Evolutionary conservation across 2,888 invertebrate species (phyloP).

Genomic region (Mesopsocus fuscifrons): DNA sequence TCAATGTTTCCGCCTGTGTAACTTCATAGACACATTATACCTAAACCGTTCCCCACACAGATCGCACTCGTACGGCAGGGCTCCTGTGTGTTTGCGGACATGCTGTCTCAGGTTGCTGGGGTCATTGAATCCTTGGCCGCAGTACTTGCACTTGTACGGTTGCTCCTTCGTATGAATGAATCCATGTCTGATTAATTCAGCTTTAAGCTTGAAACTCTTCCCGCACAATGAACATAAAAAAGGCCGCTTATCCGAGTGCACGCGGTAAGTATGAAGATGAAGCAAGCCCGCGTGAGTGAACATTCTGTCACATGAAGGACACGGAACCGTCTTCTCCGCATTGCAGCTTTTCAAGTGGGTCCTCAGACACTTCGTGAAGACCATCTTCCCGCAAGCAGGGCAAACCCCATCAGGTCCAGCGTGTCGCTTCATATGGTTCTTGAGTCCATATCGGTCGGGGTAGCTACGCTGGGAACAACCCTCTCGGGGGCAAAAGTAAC

Average conservation of each 20-base stretch:
- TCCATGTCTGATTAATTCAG: background rate
- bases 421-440: too few species aligned
- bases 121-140: background rate
- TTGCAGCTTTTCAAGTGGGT: too few species aligned
- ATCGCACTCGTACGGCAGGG: background rate
- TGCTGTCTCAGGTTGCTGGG: background rate
- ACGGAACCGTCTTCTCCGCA: too few species aligned
- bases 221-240: background rate
- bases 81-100: background rate
- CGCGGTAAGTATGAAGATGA: too few species aligned
- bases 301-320: too few species aligned
- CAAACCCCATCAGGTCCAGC: too few species aligned
- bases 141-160: background rate
- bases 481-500: too few species aligned
- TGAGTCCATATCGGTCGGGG: too few species aligned
- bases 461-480: too few species aligned
- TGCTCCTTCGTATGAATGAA: background rate
- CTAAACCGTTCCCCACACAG: background rate
- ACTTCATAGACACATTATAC: slow-evolving; percentile 1
- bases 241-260: background rate
- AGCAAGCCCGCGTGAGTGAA: too few species aligned
- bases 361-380: too few species aligned
- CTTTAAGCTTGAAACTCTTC: background rate
- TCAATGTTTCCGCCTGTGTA: background rate
- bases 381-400: too few species aligned